phyloP scores from a whole-genome alignment of 1,140 invertebrate species.

The Brachionus asplanchnoidis region DNA sequence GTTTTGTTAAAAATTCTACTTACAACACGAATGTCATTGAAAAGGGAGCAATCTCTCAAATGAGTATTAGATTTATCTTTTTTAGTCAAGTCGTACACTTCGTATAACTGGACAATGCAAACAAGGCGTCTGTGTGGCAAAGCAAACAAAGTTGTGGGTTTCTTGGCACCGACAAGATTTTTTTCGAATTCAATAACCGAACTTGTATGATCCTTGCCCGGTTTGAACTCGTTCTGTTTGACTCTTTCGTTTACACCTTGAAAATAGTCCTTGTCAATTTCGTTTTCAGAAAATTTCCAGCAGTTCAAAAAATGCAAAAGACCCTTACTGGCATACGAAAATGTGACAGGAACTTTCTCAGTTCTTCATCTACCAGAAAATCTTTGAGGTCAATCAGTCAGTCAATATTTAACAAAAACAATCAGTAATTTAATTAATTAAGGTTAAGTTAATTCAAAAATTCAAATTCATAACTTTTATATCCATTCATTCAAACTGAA shows the following conservation, averaged over 20 bases:
- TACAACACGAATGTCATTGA: slow-evolving; percentile 94
- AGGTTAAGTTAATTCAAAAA: too few species aligned
- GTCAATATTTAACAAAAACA: too few species aligned
- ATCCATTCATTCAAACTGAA: too few species aligned
- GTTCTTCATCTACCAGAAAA: slow-evolving; percentile 91
- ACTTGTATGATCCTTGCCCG: slow-evolving; percentile 93
- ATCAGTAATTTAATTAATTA: too few species aligned
- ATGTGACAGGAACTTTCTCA: slow-evolving; percentile 89
- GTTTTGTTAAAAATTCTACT: slow-evolving; percentile 46
- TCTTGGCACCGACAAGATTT: slow-evolving; percentile 86
- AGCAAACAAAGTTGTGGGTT: slow-evolving; percentile 76
- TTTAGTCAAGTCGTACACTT: slow-evolving; percentile 90
- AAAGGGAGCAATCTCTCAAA: slow-evolving; percentile 96
- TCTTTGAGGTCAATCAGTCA: slow-evolving; percentile 80
- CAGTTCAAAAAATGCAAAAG: neutral
- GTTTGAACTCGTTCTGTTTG: slow-evolving; percentile 88
- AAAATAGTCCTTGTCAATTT: slow-evolving; percentile 84
- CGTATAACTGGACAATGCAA: slow-evolving; percentile 95
- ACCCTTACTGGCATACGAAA: slow-evolving; percentile 79
- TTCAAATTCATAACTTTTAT: too few species aligned
- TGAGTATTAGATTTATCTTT: slow-evolving; percentile 90
- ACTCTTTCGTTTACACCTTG: slow-evolving; percentile 92
- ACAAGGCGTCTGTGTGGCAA: slow-evolving; percentile 91
- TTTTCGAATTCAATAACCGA: slow-evolving; percentile 97
- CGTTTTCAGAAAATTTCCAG: slow-evolving; percentile 59